These are phyloP conservation scores for Sandelia bainsii DNA, from an alignment of 2,797 vertebrate species.

Conservation along the genomic window DNA sequence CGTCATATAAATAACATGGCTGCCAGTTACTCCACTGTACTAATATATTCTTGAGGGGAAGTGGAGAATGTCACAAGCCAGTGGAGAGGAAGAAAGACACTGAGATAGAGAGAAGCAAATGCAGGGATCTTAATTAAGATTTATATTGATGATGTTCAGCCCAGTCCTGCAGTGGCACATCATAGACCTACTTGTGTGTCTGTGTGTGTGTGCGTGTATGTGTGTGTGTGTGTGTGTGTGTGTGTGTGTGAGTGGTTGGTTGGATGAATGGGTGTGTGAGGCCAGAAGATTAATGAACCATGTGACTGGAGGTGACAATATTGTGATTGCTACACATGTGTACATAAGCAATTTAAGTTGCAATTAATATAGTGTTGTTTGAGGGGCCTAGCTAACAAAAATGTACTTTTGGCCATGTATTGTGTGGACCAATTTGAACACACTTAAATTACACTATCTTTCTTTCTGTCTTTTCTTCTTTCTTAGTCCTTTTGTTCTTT, in stretches of 20 bases:
- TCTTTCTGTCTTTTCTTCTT: not conserved
- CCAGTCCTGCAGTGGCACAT: not conserved
- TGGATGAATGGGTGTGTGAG: too few species aligned
- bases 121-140: constrained; percentile 32
- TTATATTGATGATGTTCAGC: constrained; percentile 35
- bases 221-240: too few species aligned
- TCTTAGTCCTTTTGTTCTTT: not conserved
- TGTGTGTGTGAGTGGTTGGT: too few species aligned
- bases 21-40: constrained; percentile 7
- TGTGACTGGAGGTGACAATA: constrained; percentile 1
- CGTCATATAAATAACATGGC: constrained; percentile 12
- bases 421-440: too few species aligned
- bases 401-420: too few species aligned
- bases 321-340: not conserved
- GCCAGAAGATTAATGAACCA: constrained; percentile 8
- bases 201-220: not conserved
- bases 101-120: constrained; percentile 17
- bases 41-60: constrained; percentile 55
- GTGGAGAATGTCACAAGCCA: constrained; percentile 25
- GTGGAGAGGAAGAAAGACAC: constrained; percentile 28
- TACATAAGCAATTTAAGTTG: not conserved
- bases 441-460: not conserved
- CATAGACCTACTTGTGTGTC: not conserved
- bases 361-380: not conserved
- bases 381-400: not conserved